Evolutionary conservation across 2,113 vertebrate species (phyloP).

Genomic region (Chitala chitala): DNA sequence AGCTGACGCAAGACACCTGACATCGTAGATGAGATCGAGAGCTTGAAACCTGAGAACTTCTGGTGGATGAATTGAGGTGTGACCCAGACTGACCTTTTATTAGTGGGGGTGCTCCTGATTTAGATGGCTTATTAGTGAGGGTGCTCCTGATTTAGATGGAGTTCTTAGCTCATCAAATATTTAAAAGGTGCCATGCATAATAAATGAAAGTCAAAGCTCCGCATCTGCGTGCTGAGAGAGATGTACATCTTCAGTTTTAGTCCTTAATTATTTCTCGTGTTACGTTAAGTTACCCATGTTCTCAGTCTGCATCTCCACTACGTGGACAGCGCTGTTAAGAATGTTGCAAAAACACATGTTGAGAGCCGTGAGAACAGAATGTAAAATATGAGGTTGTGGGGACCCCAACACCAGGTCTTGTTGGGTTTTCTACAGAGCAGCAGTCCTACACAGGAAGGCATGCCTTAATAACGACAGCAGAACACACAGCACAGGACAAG

Average conservation of each 20-base stretch:
- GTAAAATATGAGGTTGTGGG: no score
- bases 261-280: background rate
- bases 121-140: conserved; percentile 3
- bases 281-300: background rate
- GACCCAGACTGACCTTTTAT: conserved; percentile 17
- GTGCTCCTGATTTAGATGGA: background rate
- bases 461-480: no score
- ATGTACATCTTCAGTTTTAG: background rate
- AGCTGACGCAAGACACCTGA: background rate
- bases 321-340: no score
- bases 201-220: background rate
- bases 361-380: no score
- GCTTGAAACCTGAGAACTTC: background rate
- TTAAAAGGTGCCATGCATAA: background rate
- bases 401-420: no score
- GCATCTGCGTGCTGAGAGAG: background rate
- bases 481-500: no score
- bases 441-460: no score
- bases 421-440: no score
- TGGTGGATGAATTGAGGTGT: background rate
- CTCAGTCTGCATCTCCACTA: background rate
- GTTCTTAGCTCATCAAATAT: conserved; percentile 11
- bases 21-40: background rate
- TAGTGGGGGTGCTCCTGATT: background rate
- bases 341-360: no score